Conservation (phyloP, 1,140 invertebrate species). For the Lysiphlebus fabarum region DNA sequence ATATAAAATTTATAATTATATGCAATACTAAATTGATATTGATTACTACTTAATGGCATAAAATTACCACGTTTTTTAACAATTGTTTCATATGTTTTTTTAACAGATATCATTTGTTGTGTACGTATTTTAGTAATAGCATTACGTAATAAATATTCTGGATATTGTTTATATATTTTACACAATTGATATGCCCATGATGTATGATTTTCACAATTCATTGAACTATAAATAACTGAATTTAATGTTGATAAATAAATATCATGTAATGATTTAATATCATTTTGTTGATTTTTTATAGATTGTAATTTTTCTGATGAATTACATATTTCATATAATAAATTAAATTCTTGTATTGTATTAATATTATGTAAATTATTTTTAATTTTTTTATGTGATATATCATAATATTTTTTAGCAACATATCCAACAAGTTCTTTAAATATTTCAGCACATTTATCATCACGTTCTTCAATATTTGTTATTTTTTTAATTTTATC, state of each 20-base stretch:
- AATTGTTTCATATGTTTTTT: constrained; percentile 45
- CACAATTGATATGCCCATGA: constrained; percentile 67
- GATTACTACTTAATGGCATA: constrained; percentile 57
- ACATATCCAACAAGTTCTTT: constrained; percentile 48
- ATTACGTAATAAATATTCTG: constrained; percentile 59
- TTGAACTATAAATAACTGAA: constrained; percentile 61
- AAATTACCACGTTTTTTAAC: constrained; percentile 50
- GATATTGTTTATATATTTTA: constrained; percentile 69
- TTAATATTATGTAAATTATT: constrained; percentile 42
- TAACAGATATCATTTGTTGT: constrained; percentile 59
- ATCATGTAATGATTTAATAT: constrained; percentile 39
- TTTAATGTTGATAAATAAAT: constrained; percentile 52
- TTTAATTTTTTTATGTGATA: constrained; percentile 43
- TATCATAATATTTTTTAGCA: constrained; percentile 47
- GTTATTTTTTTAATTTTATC: constrained; percentile 38
- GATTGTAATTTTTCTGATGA: constrained; percentile 36
- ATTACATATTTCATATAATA: constrained; percentile 38
- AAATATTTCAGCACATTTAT: constrained; percentile 39
- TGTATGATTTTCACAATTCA: constrained; percentile 63
- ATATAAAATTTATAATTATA: constrained; percentile 56
- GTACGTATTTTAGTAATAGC: constrained; percentile 60
- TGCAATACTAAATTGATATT: constrained; percentile 56
- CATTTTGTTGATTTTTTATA: constrained; percentile 37
- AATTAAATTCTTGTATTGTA: constrained; percentile 54
- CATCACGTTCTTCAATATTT: constrained; percentile 37